phyloP scores from a whole-genome alignment of 2,113 vertebrate genomes.

The Mionectes macconnelli region DNA sequence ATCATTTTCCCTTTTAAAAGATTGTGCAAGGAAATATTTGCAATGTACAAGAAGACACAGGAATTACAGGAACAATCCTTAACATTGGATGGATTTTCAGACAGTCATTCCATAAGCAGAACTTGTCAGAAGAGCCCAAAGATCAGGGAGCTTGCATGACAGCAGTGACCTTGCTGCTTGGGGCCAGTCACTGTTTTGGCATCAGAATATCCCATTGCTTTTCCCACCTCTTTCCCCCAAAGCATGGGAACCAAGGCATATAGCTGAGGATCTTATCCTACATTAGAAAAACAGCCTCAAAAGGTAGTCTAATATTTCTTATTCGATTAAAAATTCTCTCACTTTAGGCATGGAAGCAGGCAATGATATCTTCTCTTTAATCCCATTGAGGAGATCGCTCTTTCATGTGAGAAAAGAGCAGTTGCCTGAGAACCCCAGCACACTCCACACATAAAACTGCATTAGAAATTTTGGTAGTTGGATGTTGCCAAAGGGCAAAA shows the following conservation, averaged over 20 bases:
- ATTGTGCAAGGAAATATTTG: background rate
- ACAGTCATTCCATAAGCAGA: background rate
- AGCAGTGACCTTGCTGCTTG: background rate
- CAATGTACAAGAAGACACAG: background rate
- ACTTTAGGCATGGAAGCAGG: background rate
- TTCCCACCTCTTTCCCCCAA: background rate
- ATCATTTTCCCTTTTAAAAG: background rate
- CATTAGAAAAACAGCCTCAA: background rate
- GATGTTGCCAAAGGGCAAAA: background rate
- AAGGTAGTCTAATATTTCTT: background rate
- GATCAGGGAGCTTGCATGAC: background rate
- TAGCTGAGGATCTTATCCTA: background rate
- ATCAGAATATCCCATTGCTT: background rate
- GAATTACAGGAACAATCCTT: background rate
- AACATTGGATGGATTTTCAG: background rate
- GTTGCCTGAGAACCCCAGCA: background rate
- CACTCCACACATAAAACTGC: background rate
- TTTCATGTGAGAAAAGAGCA: background rate
- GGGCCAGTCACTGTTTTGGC: background rate
- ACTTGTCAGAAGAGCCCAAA: background rate
- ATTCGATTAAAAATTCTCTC: background rate
- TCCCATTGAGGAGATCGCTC: background rate
- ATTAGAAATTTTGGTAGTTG: background rate
- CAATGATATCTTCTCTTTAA: background rate
- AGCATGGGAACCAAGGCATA: background rate